These are phyloP conservation scores for Dioctria rufipes DNA, from an alignment of 2,888 invertebrate genomes.

Conservation along the genomic window DNA sequence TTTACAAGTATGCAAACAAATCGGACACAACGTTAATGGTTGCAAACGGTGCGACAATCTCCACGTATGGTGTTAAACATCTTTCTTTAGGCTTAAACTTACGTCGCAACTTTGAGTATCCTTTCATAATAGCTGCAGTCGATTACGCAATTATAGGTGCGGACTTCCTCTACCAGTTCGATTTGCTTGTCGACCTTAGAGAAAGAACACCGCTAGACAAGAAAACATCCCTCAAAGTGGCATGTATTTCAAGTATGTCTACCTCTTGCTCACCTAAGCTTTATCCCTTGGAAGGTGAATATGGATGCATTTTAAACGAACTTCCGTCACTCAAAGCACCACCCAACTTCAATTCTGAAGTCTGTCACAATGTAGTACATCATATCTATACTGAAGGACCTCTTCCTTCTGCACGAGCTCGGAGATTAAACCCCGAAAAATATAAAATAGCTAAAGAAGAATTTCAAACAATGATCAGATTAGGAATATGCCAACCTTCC, in stretches of 20 bases:
- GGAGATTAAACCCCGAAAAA: too few species aligned
- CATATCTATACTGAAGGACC: too few species aligned
- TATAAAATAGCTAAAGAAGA: too few species aligned
- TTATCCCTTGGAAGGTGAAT: background rate
- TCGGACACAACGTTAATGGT: too few species aligned
- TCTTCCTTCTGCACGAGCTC: too few species aligned
- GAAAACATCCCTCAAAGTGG: background rate
- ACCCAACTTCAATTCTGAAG: conserved; percentile 2
- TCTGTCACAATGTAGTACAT: conserved; percentile 60
- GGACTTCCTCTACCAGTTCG: background rate
- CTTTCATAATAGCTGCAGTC: background rate
- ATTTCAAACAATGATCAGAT: too few species aligned
- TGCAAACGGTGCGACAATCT: too few species aligned
- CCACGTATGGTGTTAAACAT: background rate
- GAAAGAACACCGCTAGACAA: background rate
- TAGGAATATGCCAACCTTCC: conserved; percentile 62
- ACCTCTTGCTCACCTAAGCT: background rate
- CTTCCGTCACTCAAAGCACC: conserved; percentile 11
- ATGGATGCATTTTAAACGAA: conserved; percentile 1
- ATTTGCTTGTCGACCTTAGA: background rate
- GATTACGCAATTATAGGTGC: conserved; percentile 11
- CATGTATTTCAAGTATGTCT: background rate
- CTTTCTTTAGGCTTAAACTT: background rate
- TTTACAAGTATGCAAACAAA: too few species aligned
- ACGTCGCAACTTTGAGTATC: background rate